These are phyloP conservation scores for Mechanitis messenoides DNA, from an alignment of 2,888 invertebrate genomes.

Conservation along the genomic window DNA sequence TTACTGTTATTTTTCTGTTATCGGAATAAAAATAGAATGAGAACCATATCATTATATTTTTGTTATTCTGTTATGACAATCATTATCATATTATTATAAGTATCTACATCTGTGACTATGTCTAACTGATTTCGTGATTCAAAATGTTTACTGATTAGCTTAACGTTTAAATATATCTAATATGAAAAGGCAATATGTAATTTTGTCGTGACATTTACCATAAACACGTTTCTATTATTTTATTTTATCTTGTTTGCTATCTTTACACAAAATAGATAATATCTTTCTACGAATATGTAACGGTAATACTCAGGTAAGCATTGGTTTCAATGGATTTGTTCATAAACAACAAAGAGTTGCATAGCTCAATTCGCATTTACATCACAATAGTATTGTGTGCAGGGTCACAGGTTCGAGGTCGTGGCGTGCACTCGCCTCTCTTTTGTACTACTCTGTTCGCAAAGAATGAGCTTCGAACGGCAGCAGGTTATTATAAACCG, in stretches of 20 bases:
- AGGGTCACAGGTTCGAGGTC: slow-evolving; percentile 73
- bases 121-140: slow-evolving; percentile 18
- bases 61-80: slow-evolving; percentile 12
- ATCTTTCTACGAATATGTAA: neutral
- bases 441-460: slow-evolving; percentile 19
- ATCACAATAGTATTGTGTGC: slow-evolving; percentile 67
- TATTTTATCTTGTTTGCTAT: neutral
- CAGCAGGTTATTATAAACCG: too few species aligned
- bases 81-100: slow-evolving; percentile 10
- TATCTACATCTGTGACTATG: neutral
- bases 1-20: too few species aligned
- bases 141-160: slow-evolving; percentile 16
- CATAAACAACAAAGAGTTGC: slow-evolving; percentile 31
- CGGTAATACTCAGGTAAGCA: neutral
- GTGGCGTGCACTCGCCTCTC: slow-evolving; percentile 42
- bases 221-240: too few species aligned
- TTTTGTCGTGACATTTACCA: neutral
- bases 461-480: neutral
- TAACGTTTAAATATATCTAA: slow-evolving; percentile 18
- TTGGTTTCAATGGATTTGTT: slow-evolving; percentile 10
- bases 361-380: slow-evolving; percentile 55
- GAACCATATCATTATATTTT: too few species aligned
- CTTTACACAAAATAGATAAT: neutral
- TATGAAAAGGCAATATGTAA: slow-evolving; percentile 11
- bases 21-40: too few species aligned